Percentiles rank a stretch among this genome's conserved stretches.
These are phyloP conservation scores for Enteromius mattozi DNA, from an alignment of 2,797 vertebrate genomes.

Conservation along the genomic window DNA sequence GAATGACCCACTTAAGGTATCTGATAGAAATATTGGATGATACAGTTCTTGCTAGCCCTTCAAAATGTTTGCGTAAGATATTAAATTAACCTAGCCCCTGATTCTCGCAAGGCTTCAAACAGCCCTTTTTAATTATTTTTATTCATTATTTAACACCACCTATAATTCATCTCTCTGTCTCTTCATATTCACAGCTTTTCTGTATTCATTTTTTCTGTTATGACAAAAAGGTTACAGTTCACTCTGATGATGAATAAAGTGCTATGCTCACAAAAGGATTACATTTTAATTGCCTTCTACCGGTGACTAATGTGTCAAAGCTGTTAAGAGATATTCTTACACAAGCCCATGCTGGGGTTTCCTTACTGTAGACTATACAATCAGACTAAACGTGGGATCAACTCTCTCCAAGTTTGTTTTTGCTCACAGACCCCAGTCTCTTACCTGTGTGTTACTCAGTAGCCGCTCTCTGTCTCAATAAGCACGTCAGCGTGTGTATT, in stretches of 20 bases:
- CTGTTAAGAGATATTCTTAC: not conserved
- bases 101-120: not conserved
- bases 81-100: not conserved
- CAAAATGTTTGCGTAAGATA: not conserved
- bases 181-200: slow-evolving; percentile 9
- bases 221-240: slow-evolving; percentile 22
- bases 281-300: slow-evolving; percentile 60
- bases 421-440: slow-evolving; percentile 56
- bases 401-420: not conserved
- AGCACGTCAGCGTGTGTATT: slow-evolving; percentile 70
- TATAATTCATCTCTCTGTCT: not conserved
- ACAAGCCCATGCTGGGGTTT: slow-evolving; percentile 1
- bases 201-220: not conserved
- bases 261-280: slow-evolving; percentile 42
- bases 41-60: not conserved
- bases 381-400: slow-evolving; percentile 9
- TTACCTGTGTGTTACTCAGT: slow-evolving; percentile 77
- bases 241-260: not conserved
- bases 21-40: not conserved
- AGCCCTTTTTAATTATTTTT: not conserved
- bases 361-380: not conserved
- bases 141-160: not conserved
- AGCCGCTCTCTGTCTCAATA: slow-evolving; percentile 65
- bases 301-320: slow-evolving; percentile 28
- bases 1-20: not conserved